A percentile compares a stretch with the other conserved stretches of the same genome.
phyloP scores from a whole-genome alignment of 2,797 vertebrate genomes.

The Iguana delicatissima region DNA sequence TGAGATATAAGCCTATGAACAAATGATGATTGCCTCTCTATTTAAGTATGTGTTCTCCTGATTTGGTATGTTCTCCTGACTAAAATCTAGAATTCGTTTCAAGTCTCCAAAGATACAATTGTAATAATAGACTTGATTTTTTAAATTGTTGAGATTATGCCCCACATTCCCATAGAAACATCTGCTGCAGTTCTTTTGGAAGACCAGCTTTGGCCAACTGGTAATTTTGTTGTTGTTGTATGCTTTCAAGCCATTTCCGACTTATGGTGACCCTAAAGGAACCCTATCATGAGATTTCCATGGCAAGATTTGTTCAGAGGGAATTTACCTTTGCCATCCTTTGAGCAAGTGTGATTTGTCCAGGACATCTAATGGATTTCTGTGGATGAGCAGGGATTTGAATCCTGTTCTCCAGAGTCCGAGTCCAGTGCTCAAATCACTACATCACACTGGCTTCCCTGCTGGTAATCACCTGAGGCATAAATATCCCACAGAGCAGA shows the following conservation, averaged over 20 bases:
- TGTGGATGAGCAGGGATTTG: no score
- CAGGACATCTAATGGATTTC: no score
- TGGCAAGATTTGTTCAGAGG: no score
- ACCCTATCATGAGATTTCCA: no score
- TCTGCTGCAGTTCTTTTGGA: slow-evolving; percentile 25
- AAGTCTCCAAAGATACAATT: slow-evolving; percentile 13
- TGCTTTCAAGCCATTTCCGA: no score
- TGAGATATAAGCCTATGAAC: neutral
- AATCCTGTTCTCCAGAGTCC: no score
- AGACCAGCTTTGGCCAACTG: slow-evolving; percentile 51
- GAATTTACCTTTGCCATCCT: no score
- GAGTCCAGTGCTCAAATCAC: no score
- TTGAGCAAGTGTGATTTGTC: no score
- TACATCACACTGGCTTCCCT: no score
- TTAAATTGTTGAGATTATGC: neutral
- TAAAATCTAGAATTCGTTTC: neutral
- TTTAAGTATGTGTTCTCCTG: neutral
- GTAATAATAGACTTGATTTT: slow-evolving; percentile 24
- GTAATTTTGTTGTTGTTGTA: neutral
- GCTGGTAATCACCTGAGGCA: slow-evolving; percentile 33
- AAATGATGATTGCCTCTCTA: neutral
- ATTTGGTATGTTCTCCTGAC: no score
- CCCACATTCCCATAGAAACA: slow-evolving; percentile 31
- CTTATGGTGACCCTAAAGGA: no score
- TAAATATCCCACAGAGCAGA: slow-evolving; percentile 56